Percentiles rank a stretch among this genome's conserved stretches.
These are phyloP conservation scores for Acanthaster planci DNA, from an alignment of 35 echinoderm and acorn worm genomes.

Conservation along the genomic window DNA sequence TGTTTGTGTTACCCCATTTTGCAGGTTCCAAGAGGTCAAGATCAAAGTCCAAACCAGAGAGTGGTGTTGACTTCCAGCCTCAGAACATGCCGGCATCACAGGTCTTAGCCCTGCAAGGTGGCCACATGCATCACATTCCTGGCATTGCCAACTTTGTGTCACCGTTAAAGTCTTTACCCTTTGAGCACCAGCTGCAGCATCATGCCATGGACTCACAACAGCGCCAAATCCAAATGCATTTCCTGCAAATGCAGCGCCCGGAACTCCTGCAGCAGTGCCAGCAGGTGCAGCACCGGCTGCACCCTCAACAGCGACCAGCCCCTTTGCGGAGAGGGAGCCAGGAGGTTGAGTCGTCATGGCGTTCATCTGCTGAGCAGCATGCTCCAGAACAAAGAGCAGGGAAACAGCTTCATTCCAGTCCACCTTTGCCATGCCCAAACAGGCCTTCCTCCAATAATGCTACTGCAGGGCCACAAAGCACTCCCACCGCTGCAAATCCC, in stretches of 20 bases:
- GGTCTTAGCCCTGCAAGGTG: conserved; percentile 31
- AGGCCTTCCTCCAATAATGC: background rate
- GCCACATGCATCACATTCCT: background rate
- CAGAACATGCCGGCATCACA: conserved; percentile 31
- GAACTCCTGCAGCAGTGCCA: conserved; percentile 36
- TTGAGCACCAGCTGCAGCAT: conserved; percentile 45
- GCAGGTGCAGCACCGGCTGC: conserved; percentile 28
- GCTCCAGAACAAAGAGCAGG: background rate
- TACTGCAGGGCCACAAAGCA: background rate
- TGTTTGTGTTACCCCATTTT: background rate
- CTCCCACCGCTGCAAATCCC: conserved; percentile 7
- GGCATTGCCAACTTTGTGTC: conserved; percentile 25
- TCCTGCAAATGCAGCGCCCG: conserved; percentile 52
- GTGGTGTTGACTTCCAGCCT: conserved; percentile 7
- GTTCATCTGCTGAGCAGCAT: background rate
- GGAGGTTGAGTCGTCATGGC: background rate
- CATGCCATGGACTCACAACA: conserved; percentile 60
- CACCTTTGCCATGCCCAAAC: background rate
- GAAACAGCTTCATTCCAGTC: background rate
- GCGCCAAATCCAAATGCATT: conserved; percentile 50
- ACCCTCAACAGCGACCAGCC: conserved; percentile 25
- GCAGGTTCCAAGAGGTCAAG: conserved; percentile 32
- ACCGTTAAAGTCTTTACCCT: conserved; percentile 29
- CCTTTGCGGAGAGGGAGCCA: background rate
- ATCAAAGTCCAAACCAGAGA: conserved; percentile 25